Base-by-base conservation (phyloP, 2,888 invertebrate species). In the Lasius platythorax region DNA sequence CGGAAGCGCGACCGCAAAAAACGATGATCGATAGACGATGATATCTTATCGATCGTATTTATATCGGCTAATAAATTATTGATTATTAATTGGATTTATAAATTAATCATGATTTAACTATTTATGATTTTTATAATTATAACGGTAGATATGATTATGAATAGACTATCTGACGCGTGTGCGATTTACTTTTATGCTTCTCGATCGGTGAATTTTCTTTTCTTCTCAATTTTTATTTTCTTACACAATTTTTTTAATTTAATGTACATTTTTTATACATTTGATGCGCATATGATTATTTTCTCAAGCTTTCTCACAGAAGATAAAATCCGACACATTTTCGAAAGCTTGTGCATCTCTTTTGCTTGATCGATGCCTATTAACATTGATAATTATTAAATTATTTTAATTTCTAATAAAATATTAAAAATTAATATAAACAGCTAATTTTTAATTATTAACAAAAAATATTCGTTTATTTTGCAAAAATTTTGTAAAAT, bases 21-120 rank as follows among this genome's bases (percentile, higher is more conserved):
- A 56, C 68, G 33, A 70, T n/a, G 15, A 37, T 66, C 46, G 61
- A n/a, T 50, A n/a, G 30, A 23, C 37, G n/a, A 53, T n/a, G 18
- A 43, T 37, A 50, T 37, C 2, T 46, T 18, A 58, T 58, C 61
- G 37, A 81, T 61, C 23, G 23, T 70, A 3, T 70, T 70, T 79
- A 37, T 23, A 75, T 40, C 43, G 68, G 30, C n/a, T 50, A 18
- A 70, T 79, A 8, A 72, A 40, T 72, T 46, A 37, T 46, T 43
- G 30, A 78, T 66, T 76, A 28, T 18, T 70, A 70, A 70, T 23
- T 70, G 8, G 30, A 70, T 70, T 70, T 46, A 37, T 18, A 9
- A 61, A 28, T 81, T 81, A 46, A 72, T 61, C 33, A 9, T 33
- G 33, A 33, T 33, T 33, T 0, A 46, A 46, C n/a, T 28, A 53